Conservation (phyloP, 37 sponge, comb jelly and placozoan genomes). For the Bolinopsis microptera region DNA sequence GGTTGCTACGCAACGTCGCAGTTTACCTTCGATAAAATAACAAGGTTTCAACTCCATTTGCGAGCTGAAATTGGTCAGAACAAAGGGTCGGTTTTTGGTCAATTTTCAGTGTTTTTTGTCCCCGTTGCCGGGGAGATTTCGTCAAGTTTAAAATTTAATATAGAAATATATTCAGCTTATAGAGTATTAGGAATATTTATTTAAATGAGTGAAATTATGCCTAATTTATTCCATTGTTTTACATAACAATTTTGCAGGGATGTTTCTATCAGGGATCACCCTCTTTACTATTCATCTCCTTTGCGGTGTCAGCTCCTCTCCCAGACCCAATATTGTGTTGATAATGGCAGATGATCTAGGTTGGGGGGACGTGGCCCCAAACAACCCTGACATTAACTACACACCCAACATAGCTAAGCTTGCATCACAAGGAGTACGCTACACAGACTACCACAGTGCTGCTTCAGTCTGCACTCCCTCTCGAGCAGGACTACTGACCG, state of each 20-base stretch:
- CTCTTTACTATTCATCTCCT: neutral
- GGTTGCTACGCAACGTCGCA: too few species aligned
- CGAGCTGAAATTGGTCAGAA: too few species aligned
- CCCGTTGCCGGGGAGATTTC: too few species aligned
- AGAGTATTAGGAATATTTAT: too few species aligned
- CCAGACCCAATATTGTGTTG: conserved; percentile 37
- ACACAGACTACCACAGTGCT: conserved; percentile 77
- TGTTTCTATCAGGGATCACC: neutral
- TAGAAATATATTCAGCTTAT: too few species aligned
- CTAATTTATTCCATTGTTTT: too few species aligned
- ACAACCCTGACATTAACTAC: neutral
- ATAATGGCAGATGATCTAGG: conserved; percentile 64
- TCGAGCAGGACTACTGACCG: conserved; percentile 73
- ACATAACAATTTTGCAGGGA: neutral
- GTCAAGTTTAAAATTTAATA: too few species aligned
- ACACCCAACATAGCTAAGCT: conserved; percentile 69
- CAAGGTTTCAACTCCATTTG: too few species aligned
- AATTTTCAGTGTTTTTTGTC: too few species aligned
- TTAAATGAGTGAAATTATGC: too few species aligned
- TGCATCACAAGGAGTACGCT: conserved; percentile 68
- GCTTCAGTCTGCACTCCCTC: conserved; percentile 74
- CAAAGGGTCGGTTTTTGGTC: too few species aligned
- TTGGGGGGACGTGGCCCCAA: conserved; percentile 17
- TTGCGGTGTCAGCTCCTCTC: neutral
- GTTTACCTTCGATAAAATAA: too few species aligned